Evolutionary conservation across 1,140 invertebrate species (phyloP).

Genomic region (Drosophila kurseongensis): DNA sequence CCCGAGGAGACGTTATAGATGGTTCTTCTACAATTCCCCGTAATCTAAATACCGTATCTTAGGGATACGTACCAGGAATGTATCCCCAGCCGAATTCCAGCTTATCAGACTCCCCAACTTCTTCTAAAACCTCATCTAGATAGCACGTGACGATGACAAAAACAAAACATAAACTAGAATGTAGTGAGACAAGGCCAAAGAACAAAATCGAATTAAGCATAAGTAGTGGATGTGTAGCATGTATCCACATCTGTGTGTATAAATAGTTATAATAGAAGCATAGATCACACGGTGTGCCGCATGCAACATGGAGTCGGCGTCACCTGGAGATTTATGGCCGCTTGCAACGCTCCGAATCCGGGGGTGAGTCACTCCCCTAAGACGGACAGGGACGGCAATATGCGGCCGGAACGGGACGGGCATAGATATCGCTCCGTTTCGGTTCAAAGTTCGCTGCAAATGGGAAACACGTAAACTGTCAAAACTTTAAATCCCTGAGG

Average conservation of each 20-base stretch:
- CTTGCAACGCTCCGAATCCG: conserved; percentile 44
- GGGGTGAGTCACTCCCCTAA: conserved; percentile 49
- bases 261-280: conserved; percentile 76
- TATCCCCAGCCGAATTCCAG: conserved; percentile 11
- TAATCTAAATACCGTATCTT: conserved; percentile 1
- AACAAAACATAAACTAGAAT: conserved; percentile 73
- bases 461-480: conserved; percentile 82
- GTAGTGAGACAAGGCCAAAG: conserved; percentile 8
- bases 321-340: conserved; percentile 75
- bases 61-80: conserved; percentile 23
- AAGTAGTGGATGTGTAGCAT: conserved; percentile 49
- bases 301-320: conserved; percentile 81
- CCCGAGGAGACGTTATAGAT: neutral
- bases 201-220: conserved; percentile 74
- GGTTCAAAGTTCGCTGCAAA: conserved; percentile 79
- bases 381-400: conserved; percentile 7
- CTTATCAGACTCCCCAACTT: conserved; percentile 36
- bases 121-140: conserved; percentile 16
- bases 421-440: conserved; percentile 31
- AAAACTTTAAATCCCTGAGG: conserved; percentile 82
- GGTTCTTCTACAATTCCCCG: conserved; percentile 9
- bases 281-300: conserved; percentile 79
- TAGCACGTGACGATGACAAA: conserved; percentile 66
- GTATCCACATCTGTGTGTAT: conserved; percentile 4
- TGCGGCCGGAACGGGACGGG: neutral